A percentile compares a stretch with the other conserved stretches of the same genome.
Conservation (phyloP, 2,888 invertebrate genomes). For the Yponomeuta sedellus region DNA sequence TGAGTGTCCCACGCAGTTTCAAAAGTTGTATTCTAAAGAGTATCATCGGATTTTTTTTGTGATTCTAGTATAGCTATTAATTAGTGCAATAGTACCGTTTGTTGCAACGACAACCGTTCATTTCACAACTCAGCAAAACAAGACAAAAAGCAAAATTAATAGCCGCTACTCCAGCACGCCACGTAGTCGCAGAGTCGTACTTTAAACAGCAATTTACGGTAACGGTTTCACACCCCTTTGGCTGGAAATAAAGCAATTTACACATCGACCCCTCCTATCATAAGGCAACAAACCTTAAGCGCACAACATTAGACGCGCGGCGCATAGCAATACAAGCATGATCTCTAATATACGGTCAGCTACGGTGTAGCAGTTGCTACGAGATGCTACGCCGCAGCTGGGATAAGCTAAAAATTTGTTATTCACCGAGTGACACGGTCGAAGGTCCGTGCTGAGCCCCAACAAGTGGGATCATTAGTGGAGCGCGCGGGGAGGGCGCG, state of each 20-base stretch:
- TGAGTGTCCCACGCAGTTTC: no score
- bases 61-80: no score
- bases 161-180: not conserved
- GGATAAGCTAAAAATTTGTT: constrained; percentile 66
- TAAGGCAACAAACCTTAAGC: not conserved
- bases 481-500: constrained; percentile 35
- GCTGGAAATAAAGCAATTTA: constrained; percentile 8
- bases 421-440: constrained; percentile 68
- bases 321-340: constrained; percentile 29
- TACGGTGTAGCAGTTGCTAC: constrained; percentile 24
- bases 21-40: no score
- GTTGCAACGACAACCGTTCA: not conserved
- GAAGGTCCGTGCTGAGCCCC: constrained; percentile 69
- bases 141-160: not conserved
- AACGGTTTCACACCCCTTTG: not conserved
- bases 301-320: constrained; percentile 21
- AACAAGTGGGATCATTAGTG: constrained; percentile 75
- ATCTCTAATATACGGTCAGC: constrained; percentile 38
- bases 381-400: constrained; percentile 31
- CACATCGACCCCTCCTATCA: not conserved
- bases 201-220: not conserved
- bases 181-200: not conserved
- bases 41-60: no score
- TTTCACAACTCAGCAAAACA: not conserved
- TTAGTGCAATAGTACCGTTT: no score